Base-by-base conservation (phyloP, 2,888 invertebrate species). In the Chaitophorus viminalis region DNA sequence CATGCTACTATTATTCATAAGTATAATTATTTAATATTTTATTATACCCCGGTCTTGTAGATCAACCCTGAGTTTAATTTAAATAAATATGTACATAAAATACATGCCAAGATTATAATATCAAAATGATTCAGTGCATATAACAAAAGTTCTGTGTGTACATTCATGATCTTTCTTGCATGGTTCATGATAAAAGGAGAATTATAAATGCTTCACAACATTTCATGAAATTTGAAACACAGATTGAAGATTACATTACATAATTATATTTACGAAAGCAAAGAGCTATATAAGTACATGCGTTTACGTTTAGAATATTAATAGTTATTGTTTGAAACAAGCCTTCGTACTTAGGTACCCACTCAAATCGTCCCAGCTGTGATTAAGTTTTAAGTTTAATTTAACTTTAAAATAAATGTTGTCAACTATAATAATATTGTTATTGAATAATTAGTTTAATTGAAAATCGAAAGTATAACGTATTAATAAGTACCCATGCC, bases 301-400 rank as follows among this genome's bases (percentile, higher is more conserved):
- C 29, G 21, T 46, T 81, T 31, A 36, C 39, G 29, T 68, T 81
- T 46, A 46, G 52, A 70, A 82, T 72, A 46, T 46, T 54, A 82
- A 33, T 72, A n/a, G 78, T 78, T 82, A 54, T 54, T 68, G 70
- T 82, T 82, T 54, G 3, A 14, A 52, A 17, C 52, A 72, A 82
- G 33, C 72, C 52, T 72, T 72, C 52, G 46, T 46, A 46, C 46
- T 46, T 46, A 46, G 46, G 29, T 72, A 36, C n/a, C 17, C 5
- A 39, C 39, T 14, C 36, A 68, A 68, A 81, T 68, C 29, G 39
- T 79, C 39, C 29, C 36, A n/a, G n/a, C n/a, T 17, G 29, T 68
- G 29, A 33, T 60, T 60, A 54, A 78, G 31, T 33, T 60, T 60
- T 33, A 14, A 31, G 29, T n/a, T 2, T 25, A 31, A 3, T 31